These are phyloP conservation scores for Pterophyllum scalare DNA, from an alignment of 2,113 vertebrate species.

Conservation along the genomic window DNA sequence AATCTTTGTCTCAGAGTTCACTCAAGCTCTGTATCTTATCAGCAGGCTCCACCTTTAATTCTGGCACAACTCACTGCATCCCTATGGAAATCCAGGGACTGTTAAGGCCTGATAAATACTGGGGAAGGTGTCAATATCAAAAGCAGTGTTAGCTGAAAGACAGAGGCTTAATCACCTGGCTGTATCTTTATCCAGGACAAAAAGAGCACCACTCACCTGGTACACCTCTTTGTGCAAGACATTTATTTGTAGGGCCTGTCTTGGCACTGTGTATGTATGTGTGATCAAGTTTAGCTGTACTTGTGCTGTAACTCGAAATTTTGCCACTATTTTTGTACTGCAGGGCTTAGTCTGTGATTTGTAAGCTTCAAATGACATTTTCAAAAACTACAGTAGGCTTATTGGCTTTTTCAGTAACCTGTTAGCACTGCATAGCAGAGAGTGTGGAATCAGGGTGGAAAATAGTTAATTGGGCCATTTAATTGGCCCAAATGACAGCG, in stretches of 20 bases:
- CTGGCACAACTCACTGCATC: constrained; percentile 28
- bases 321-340: background rate
- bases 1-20: constrained; percentile 13
- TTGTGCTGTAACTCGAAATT: background rate
- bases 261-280: background rate
- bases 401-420: background rate
- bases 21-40: constrained; percentile 17
- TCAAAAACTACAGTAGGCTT: background rate
- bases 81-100: constrained; percentile 9
- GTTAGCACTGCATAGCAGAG: background rate
- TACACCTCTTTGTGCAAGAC: background rate
- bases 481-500: background rate
- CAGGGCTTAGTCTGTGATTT: background rate
- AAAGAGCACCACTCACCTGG: background rate
- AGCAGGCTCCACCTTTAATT: constrained; percentile 29
- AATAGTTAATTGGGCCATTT: background rate
- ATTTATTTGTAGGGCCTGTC: background rate
- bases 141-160: background rate
- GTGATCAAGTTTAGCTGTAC: background rate
- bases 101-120: constrained; percentile 21
- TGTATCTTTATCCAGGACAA: background rate
- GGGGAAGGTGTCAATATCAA: constrained; percentile 19
- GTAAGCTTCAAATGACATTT: background rate
- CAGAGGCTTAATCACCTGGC: background rate
- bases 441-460: background rate